A percentile compares a stretch with the other conserved stretches of the same genome.
These are phyloP conservation scores for Myiozetetes cayanensis DNA, from an alignment of 2,113 vertebrate species.

Conservation along the genomic window DNA sequence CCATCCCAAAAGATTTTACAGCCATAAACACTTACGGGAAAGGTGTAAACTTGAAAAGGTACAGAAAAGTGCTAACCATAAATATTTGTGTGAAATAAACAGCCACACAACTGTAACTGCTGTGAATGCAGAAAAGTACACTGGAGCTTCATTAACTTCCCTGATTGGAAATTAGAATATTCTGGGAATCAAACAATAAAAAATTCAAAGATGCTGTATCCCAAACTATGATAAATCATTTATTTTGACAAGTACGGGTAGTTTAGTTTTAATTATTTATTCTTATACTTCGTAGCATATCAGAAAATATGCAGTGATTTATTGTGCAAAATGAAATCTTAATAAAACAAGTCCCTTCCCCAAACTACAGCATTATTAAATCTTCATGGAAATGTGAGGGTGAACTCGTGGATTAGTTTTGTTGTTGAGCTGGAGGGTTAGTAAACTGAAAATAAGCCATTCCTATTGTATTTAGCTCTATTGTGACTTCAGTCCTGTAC, in stretches of 20 bases:
- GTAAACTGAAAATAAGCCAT: neutral
- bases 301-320: slow-evolving; percentile 58
- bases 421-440: neutral
- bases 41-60: neutral
- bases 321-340: slow-evolving; percentile 68
- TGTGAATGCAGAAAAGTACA: neutral
- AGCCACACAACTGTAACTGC: neutral
- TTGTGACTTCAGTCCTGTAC: neutral
- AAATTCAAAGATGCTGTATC: slow-evolving; percentile 60
- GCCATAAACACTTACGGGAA: neutral
- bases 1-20: neutral
- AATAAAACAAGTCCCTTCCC: slow-evolving; percentile 43
- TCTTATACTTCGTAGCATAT: slow-evolving; percentile 54
- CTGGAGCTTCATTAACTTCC: slow-evolving; percentile 30
- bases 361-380: slow-evolving; percentile 57
- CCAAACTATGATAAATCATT: slow-evolving; percentile 63
- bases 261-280: slow-evolving; percentile 66
- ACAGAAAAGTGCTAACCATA: neutral
- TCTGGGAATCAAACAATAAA: slow-evolving; percentile 63
- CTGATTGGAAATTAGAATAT: slow-evolving; percentile 54
- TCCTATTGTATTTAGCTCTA: neutral
- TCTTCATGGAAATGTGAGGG: slow-evolving; percentile 19
- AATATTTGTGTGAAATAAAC: neutral
- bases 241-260: slow-evolving; percentile 57
- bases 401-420: neutral